phyloP scores from a whole-genome alignment of 2,888 invertebrate species.

The Torymus aiolomorphi region DNA sequence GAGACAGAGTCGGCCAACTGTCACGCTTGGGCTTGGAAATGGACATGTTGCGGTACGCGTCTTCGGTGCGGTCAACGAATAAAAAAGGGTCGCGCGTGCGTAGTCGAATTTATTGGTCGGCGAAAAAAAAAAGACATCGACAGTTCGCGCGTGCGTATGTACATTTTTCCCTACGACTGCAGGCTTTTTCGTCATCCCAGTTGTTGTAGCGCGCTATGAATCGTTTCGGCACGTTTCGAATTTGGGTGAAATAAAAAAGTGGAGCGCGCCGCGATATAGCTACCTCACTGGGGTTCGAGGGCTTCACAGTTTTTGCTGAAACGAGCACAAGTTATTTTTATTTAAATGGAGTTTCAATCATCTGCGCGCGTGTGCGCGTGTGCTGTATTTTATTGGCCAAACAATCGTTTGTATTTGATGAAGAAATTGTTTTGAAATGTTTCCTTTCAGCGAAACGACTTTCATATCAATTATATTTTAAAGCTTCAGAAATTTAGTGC shows the following conservation, averaged over 20 bases:
- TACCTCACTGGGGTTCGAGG: too few species aligned
- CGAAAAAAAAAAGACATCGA: constrained; percentile 4
- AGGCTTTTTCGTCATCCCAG: background rate
- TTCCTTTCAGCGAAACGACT: too few species aligned
- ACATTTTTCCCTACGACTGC: background rate
- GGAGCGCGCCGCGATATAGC: background rate
- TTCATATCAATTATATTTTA: too few species aligned
- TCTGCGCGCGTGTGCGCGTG: too few species aligned
- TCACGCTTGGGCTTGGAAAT: background rate
- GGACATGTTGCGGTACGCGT: constrained; percentile 16
- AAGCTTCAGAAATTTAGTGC: too few species aligned
- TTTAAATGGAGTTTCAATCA: too few species aligned
- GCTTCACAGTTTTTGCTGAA: too few species aligned
- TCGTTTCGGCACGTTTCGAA: background rate
- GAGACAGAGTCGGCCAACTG: background rate
- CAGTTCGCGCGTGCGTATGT: constrained; percentile 10
- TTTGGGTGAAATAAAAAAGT: background rate
- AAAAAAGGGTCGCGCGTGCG: constrained; percentile 2
- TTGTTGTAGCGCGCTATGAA: too few species aligned
- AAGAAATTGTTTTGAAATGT: too few species aligned
- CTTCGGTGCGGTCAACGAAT: constrained; percentile 1
- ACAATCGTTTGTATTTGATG: too few species aligned
- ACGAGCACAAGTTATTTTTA: too few species aligned
- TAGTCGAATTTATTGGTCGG: constrained; percentile 32
- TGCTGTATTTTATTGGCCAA: too few species aligned